Base-by-base conservation (phyloP, 2,797 vertebrate genomes). In the Propithecus deckenii region DNA sequence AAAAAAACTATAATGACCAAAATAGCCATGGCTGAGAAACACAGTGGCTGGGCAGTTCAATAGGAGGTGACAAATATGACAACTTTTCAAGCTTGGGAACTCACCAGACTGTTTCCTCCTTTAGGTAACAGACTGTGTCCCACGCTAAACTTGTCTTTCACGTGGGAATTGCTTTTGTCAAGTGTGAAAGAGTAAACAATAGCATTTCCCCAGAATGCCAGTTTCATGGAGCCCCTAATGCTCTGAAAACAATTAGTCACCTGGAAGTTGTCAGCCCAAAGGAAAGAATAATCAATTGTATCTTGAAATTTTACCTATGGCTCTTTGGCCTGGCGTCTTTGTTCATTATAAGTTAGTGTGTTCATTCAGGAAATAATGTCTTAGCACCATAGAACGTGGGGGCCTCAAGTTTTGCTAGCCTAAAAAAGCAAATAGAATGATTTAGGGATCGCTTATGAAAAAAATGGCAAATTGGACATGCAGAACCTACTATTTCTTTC, bases 151-250 rank as follows among this genome's bases (percentile, higher is more conserved):
- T 99, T 98, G 99, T 99, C 99, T 99, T 99, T 99, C 99, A 99
- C 99, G 98, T 99, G 99, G 99, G 99, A 99, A 99, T 99, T 99
- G 98, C 99, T 98, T 99, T 99, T 99, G 98, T 99, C 99, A 98
- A 99, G 98, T 98, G 99, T 99, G 99, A 99, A 99, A 99, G 99
- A 99, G 99, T 99, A 99, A 99, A 99, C 99, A 99, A 99, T 99
- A 99, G 99, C 99, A 99, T 99, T 99, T 99, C 99, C 99, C 98
- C 99, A 98, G 98, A 99, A 99, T 99, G 99, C 99, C 99, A 99
- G 98, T 99, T 99, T 99, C 99, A 99, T 98, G 99, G 99, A 98
- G 98, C 98, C 99, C 99, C 99, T 99, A 99, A 99, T 99, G 99
- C 99, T 98, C 98, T 95, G 97, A 99, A 99, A 99, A 99, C 99